Evolutionary conservation across 2,113 vertebrate species (phyloP).

Genomic region (Notiomystis cincta): DNA sequence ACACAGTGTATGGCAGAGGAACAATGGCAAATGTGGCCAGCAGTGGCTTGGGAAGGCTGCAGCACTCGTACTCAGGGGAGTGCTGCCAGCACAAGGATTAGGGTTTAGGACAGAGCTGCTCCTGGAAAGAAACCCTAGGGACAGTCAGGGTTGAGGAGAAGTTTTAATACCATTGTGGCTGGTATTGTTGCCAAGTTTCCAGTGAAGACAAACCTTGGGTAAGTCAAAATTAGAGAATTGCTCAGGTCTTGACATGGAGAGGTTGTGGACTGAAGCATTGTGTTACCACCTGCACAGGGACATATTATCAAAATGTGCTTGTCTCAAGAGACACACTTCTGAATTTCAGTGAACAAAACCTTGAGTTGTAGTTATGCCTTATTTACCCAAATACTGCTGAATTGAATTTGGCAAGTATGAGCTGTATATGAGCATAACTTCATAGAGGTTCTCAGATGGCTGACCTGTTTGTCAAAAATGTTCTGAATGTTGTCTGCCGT

Average conservation of each 20-base stretch:
- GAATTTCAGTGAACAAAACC: background rate
- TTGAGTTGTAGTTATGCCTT: background rate
- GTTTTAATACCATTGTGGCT: background rate
- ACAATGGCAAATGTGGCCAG: accelerated
- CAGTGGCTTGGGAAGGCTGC: background rate
- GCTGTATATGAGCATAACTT: background rate
- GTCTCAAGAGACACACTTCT: background rate
- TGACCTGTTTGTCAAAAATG: background rate
- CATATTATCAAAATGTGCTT: background rate
- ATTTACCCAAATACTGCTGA: background rate
- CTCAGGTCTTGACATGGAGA: background rate
- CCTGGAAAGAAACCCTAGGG: background rate
- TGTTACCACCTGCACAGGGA: background rate
- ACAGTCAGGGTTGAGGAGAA: background rate
- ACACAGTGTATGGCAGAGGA: background rate
- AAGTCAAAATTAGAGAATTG: background rate
- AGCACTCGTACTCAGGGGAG: background rate
- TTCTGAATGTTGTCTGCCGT: background rate
- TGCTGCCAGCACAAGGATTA: background rate
- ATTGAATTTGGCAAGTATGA: background rate
- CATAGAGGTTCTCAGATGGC: background rate
- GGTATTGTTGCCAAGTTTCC: background rate
- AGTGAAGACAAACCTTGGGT: background rate
- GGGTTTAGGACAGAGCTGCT: background rate
- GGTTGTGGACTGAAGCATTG: background rate